A percentile compares a stretch with the other conserved stretches of the same genome.
phyloP scores from a whole-genome alignment of 2,888 invertebrate genomes.

The Amblyteles armatorius region DNA sequence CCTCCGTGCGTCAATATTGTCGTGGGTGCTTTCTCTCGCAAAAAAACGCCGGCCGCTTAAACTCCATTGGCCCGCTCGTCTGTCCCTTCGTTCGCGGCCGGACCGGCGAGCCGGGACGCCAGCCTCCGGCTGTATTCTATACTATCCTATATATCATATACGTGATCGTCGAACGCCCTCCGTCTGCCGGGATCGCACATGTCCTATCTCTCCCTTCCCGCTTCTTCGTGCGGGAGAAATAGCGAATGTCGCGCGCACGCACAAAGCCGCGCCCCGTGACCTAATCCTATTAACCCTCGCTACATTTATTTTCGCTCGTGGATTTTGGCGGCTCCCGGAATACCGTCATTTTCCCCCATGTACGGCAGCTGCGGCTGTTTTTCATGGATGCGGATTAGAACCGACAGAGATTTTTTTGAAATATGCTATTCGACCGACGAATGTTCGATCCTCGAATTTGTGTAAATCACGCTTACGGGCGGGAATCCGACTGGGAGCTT shows the following conservation, averaged over 20 bases:
- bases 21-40: constrained; percentile 44
- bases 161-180: constrained; percentile 45
- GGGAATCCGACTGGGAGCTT: background rate
- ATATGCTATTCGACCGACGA: background rate
- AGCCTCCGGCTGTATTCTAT: background rate
- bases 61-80: constrained; percentile 28
- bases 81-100: constrained; percentile 22
- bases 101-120: background rate
- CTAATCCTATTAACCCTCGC: constrained; percentile 67
- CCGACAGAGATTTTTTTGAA: background rate
- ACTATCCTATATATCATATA: background rate
- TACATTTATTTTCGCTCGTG: constrained; percentile 59
- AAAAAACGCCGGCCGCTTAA: constrained; percentile 39
- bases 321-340: constrained; percentile 42
- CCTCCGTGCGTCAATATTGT: constrained; percentile 28
- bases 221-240: constrained; percentile 32
- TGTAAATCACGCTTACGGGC: background rate
- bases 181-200: constrained; percentile 49
- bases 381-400: constrained; percentile 37
- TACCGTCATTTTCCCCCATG: constrained; percentile 7
- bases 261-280: constrained; percentile 59
- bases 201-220: constrained; percentile 33
- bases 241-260: constrained; percentile 45
- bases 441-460: background rate
- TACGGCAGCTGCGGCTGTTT: constrained; percentile 33